Evolutionary conservation across 2,888 invertebrate species (phyloP).

Genomic region (Volucella zonaria): DNA sequence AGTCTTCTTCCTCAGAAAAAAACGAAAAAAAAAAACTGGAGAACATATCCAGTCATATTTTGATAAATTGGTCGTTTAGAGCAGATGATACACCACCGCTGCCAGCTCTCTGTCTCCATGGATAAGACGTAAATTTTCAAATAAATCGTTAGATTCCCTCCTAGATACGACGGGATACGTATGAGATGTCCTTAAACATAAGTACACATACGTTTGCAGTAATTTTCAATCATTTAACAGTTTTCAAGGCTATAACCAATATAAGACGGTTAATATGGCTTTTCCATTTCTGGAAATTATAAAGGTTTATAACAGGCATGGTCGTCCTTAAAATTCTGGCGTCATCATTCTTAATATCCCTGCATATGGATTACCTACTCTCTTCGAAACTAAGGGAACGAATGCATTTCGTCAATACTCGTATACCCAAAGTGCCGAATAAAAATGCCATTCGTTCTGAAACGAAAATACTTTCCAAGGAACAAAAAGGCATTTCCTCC

Average conservation of each 20-base stretch:
- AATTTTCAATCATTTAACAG: conserved; percentile 62
- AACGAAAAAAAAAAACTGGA: conserved; percentile 1
- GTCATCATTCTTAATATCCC: conserved; percentile 58
- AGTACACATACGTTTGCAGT: conserved; percentile 43
- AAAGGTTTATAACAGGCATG: conserved; percentile 6
- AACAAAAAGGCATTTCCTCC: conserved; percentile 30
- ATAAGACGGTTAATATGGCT: conserved; percentile 24
- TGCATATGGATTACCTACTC: conserved; percentile 48
- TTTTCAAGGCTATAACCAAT: conserved; percentile 39
- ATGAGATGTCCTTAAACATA: conserved; percentile 24
- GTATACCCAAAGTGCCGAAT: conserved; percentile 19
- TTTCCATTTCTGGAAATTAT: conserved; percentile 6
- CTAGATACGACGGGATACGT: conserved; percentile 9
- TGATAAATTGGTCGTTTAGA: conserved; percentile 74
- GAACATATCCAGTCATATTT: conserved; percentile 65
- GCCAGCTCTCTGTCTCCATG: conserved; percentile 61
- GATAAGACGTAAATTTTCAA: conserved; percentile 69
- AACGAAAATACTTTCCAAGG: conserved; percentile 1
- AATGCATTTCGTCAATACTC: conserved; percentile 15
- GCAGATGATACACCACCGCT: conserved; percentile 70
- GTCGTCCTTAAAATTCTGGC: conserved; percentile 52
- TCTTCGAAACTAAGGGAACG: conserved; percentile 32
- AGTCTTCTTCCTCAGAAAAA: conserved; percentile 23
- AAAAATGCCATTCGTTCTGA: conserved; percentile 22
- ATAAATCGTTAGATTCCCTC: conserved; percentile 62